phyloP scores from a whole-genome alignment of 1,140 invertebrate species.

The Ditylenchus dipsaci region DNA sequence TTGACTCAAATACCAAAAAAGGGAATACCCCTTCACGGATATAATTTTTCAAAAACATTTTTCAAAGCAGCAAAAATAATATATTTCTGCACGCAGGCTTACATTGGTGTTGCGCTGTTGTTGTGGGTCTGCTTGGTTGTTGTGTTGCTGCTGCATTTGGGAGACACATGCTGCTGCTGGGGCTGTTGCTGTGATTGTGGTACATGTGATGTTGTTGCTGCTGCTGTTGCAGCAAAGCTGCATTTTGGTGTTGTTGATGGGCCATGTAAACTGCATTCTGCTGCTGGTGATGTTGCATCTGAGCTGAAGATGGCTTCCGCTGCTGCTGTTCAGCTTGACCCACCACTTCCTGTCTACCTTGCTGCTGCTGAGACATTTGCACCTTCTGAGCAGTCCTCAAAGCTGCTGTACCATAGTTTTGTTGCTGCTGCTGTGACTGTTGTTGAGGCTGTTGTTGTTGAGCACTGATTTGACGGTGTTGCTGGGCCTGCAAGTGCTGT shows the following conservation, averaged over 20 bases:
- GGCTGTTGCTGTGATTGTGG: conserved; percentile 28
- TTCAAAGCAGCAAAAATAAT: too few relatives aligned
- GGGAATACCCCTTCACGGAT: too few relatives aligned
- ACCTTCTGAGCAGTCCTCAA: neutral
- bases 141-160: conserved; percentile 2
- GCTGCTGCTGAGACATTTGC: neutral
- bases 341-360: neutral
- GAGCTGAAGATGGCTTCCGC: neutral
- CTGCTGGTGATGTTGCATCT: conserved; percentile 10
- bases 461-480: neutral
- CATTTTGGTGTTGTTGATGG: conserved; percentile 18
- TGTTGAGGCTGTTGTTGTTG: conserved; percentile 16
- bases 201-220: conserved; percentile 29
- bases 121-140: conserved; percentile 11
- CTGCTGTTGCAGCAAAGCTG: conserved; percentile 24
- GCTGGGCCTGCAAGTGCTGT: neutral
- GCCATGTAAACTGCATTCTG: neutral
- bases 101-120: conserved; percentile 30
- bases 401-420: neutral
- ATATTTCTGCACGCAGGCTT: too few relatives aligned
- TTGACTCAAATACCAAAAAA: too few relatives aligned
- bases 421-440: conserved; percentile 13
- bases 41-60: too few relatives aligned
- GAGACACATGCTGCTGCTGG: conserved; percentile 23
- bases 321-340: conserved; percentile 9